Conservation (phyloP, 1,140 invertebrate species). For the Probaryconus sp. region DNA sequence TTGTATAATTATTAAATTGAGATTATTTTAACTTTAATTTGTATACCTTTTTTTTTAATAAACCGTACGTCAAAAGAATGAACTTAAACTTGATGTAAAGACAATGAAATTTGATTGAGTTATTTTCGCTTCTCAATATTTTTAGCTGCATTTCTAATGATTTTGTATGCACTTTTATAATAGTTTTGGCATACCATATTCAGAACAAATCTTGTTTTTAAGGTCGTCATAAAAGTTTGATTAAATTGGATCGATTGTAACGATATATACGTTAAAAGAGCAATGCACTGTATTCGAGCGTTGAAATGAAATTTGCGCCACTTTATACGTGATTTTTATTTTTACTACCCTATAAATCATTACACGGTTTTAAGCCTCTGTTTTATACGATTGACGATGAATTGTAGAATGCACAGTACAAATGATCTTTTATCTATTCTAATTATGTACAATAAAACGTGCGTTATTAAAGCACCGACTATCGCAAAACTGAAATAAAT, state of each 20-base stretch:
- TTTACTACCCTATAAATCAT: constrained; percentile 29
- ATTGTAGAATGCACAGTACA: no score
- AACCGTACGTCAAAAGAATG: background rate
- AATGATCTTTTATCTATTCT: no score
- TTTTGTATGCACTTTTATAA: no score
- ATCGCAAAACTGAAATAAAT: no score
- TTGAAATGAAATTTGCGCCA: constrained; percentile 24
- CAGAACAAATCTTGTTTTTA: constrained; percentile 33
- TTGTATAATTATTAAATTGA: background rate
- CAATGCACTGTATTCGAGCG: constrained; percentile 9
- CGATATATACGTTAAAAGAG: constrained; percentile 29
- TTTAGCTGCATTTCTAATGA: no score
- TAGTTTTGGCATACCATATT: no score
- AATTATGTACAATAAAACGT: no score
- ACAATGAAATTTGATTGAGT: no score
- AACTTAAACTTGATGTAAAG: no score
- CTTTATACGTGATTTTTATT: constrained; percentile 28
- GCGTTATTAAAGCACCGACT: no score
- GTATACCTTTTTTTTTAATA: background rate
- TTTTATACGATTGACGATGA: no score
- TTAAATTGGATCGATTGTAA: constrained; percentile 35
- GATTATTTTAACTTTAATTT: background rate
- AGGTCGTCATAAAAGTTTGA: constrained; percentile 33
- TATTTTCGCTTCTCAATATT: no score
- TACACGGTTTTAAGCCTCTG: constrained; percentile 1